Conservation (phyloP, 2,797 vertebrate species). For the Phaenicophaeus curvirostris region DNA sequence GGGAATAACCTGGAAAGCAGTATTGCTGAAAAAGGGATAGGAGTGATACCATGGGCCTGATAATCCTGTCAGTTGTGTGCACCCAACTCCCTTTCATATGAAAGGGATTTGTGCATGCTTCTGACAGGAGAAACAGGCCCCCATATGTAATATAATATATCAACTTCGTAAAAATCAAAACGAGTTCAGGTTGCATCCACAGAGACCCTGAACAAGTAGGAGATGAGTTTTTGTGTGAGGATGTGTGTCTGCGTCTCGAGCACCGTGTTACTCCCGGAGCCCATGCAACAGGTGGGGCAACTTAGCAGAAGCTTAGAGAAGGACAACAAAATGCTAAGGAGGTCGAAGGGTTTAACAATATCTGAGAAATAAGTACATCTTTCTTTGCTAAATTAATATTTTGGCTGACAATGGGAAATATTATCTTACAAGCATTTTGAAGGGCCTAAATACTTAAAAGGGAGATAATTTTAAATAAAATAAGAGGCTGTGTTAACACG, state of each 20-base stretch:
- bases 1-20: conserved; percentile 68
- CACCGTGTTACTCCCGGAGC: background rate
- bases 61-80: conserved; percentile 57
- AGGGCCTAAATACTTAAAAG: background rate
- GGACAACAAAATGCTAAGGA: background rate
- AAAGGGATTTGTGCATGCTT: conserved; percentile 43
- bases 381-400: background rate
- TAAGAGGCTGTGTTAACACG: background rate
- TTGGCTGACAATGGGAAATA: background rate
- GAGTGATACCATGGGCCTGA: conserved; percentile 42
- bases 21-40: conserved; percentile 57
- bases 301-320: background rate
- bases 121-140: conserved; percentile 17
- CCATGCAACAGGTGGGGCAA: conserved; percentile 33
- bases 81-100: conserved; percentile 33
- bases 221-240: background rate
- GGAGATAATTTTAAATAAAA: background rate
- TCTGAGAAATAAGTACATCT: background rate
- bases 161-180: background rate
- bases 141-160: background rate
- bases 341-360: background rate
- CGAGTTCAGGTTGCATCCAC: background rate
- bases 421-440: background rate
- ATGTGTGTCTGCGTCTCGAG: background rate
- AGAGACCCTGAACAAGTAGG: background rate